Evolutionary conservation across 2,888 invertebrate genomes (phyloP).

Genomic region (Heliconius erato): DNA sequence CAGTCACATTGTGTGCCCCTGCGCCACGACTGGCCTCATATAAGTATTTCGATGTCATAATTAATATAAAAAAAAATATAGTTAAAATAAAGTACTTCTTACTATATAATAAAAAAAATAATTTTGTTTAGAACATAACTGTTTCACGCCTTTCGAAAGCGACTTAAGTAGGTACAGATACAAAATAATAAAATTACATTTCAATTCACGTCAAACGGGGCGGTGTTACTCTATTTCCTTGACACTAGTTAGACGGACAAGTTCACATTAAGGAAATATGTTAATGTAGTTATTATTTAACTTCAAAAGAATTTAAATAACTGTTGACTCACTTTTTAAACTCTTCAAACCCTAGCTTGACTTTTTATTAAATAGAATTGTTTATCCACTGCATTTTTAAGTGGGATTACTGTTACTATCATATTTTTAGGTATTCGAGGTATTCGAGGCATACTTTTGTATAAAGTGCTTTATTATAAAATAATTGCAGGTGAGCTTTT

Average conservation of each 20-base stretch:
- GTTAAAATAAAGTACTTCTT: neutral
- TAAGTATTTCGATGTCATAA: no score
- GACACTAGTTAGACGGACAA: conserved; percentile 48
- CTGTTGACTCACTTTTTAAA: conserved; percentile 41
- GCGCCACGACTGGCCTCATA: no score
- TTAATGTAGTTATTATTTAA: conserved; percentile 47
- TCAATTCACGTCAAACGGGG: conserved; percentile 55
- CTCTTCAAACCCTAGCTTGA: conserved; percentile 30
- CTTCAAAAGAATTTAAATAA: conserved; percentile 47
- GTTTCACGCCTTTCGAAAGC: conserved; percentile 50
- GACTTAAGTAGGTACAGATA: conserved; percentile 54
- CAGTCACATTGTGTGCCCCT: no score
- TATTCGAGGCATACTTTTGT: conserved; percentile 1
- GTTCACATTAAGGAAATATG: conserved; percentile 50
- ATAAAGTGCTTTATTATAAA: neutral
- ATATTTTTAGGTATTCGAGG: neutral
- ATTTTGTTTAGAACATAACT: conserved; percentile 49
- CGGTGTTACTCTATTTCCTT: conserved; percentile 56
- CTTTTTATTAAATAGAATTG: conserved; percentile 41
- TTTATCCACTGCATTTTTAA: conserved; percentile 35
- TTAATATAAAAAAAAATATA: no score
- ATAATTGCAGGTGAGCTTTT: neutral
- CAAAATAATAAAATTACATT: conserved; percentile 61
- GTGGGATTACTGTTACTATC: conserved; percentile 22
- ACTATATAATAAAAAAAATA: conserved; percentile 48